Evolutionary conservation across 1,140 invertebrate genomes (phyloP).

Genomic region (Lamellibrachia luymesi): DNA sequence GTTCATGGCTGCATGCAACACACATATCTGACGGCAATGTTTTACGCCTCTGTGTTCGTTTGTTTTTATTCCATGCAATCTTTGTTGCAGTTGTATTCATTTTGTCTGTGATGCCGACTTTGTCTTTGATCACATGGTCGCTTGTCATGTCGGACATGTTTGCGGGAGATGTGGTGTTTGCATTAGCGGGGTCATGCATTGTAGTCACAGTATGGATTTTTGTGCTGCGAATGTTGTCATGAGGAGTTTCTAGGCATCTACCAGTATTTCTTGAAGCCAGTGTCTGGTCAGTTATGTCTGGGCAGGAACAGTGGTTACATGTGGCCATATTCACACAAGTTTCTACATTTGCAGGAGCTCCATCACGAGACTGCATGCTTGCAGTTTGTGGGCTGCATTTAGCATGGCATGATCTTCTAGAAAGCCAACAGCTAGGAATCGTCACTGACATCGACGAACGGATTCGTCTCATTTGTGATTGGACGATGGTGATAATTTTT

Average conservation of each 20-base stretch:
- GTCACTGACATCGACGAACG: neutral
- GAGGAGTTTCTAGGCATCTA: neutral
- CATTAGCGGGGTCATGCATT: neutral
- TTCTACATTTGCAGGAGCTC: neutral
- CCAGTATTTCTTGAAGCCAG: neutral
- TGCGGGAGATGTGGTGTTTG: neutral
- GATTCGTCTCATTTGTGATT: constrained; percentile 24
- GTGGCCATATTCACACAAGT: neutral
- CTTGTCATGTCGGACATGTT: neutral
- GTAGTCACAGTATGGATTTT: neutral
- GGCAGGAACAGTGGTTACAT: neutral
- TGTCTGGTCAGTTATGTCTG: neutral
- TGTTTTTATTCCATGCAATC: neutral
- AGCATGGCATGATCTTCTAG: neutral
- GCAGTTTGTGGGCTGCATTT: neutral
- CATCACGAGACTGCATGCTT: neutral
- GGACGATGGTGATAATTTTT: constrained; percentile 23
- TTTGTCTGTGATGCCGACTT: neutral
- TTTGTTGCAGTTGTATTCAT: neutral
- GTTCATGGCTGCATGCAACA: neutral
- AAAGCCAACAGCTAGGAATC: neutral
- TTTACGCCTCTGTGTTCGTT: neutral
- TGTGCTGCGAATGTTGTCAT: neutral
- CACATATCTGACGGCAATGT: neutral
- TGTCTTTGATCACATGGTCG: neutral